These are phyloP conservation scores for Fopius arisanus DNA, from an alignment of 1,140 invertebrate species.

Conservation along the genomic window DNA sequence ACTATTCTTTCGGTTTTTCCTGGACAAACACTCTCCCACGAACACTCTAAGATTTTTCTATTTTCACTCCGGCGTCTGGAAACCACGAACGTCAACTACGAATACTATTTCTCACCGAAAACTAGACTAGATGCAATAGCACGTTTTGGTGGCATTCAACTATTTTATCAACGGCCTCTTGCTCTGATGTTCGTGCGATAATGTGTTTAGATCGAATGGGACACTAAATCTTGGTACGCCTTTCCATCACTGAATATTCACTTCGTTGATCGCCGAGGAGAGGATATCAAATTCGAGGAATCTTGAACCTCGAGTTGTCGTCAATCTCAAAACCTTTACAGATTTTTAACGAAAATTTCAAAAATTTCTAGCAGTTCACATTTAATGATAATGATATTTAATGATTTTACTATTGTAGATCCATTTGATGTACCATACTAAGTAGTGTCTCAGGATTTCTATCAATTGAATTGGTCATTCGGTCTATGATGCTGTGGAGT, in stretches of 20 bases:
- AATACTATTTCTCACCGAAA: not conserved
- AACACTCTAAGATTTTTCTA: conserved; percentile 19
- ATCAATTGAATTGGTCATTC: no score
- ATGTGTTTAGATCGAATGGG: not conserved
- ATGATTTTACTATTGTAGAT: no score
- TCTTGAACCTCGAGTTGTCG: not conserved
- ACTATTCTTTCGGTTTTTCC: conserved; percentile 41
- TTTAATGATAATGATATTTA: no score
- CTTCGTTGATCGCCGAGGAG: not conserved
- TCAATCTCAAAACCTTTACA: no score
- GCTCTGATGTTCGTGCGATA: not conserved
- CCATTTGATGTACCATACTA: no score
- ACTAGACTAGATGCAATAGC: not conserved
- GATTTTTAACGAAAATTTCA: no score
- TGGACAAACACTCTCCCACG: conserved; percentile 50
- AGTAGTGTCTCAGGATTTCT: no score
- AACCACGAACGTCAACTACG: not conserved
- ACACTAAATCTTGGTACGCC: no score
- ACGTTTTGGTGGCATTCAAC: not conserved
- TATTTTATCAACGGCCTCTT: not conserved
- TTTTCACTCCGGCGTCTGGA: not conserved
- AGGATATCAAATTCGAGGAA: not conserved
- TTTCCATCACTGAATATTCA: conserved; percentile 9
- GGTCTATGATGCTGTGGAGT: no score
- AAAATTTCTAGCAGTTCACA: no score